Base-by-base conservation (phyloP, 2,888 invertebrate genomes). In the Erebia palarica region DNA sequence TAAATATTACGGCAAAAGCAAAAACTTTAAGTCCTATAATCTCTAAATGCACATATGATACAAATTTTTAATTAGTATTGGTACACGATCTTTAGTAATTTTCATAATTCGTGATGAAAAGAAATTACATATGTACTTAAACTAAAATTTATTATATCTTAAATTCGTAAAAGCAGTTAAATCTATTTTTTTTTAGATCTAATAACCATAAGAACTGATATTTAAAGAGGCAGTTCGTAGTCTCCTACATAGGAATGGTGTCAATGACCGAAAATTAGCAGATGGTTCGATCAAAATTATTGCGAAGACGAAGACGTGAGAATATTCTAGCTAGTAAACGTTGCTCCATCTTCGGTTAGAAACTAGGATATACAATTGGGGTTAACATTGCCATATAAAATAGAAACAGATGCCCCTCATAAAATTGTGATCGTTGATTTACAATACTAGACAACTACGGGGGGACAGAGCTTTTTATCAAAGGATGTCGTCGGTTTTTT, bases 401-500 rank as follows among this genome's bases (percentile, higher is more conserved):
- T 70, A 18, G 60, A 61, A 72, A 73, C 75, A 75, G 75, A 75
- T 75, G 75, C 73, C 73, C 71, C 71, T 71, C 71, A 71, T 75
- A 75, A 75, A 75, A 67, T 53, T 71, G 66, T 71, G 59, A 71
- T 73, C 67, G 69, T 71, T 71, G 71, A 71, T 69, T 71, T 69
- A 73, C 73, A 68, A 73, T 69, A 65, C 65, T 73, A 75, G 73
- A 66, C 68, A 69, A 65, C 27, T 44, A 16, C 36, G 27, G 44
- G 68, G 73, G 73, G 75, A 67, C 60, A 69, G 68, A 55, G 59
- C 61, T 60, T 75, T 71, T 75, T 73, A 75, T 73, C 71, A 68
- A 71, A 59, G 63, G 71, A 68, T 71, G 73, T 71, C 64, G 65
- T 64, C 68, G 70, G 66, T 73, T 75, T 75, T 69, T 75, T 75